phyloP scores from a whole-genome alignment of 2,113 vertebrate species.

The Gallinago media region DNA sequence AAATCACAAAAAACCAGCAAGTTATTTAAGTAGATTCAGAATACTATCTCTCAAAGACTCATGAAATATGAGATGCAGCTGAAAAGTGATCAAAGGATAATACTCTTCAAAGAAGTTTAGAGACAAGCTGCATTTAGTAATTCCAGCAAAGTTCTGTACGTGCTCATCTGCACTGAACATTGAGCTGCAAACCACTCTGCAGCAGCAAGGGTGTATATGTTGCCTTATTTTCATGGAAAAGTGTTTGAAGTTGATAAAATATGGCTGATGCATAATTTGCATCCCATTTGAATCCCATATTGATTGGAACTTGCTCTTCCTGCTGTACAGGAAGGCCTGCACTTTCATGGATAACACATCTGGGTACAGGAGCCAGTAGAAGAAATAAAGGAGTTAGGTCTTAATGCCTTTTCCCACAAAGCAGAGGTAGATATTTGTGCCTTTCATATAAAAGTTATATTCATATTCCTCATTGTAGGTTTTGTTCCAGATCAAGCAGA shows the following conservation, averaged over 20 bases:
- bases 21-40: slow-evolving; percentile 68
- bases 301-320: slow-evolving; percentile 2
- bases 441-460: background rate
- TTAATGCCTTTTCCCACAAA: background rate
- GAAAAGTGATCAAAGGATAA: slow-evolving; percentile 72
- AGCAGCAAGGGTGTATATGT: background rate
- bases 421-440: background rate
- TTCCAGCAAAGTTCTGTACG: slow-evolving; percentile 1
- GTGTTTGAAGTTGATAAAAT: slow-evolving; percentile 50
- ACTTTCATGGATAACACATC: background rate
- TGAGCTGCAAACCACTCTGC: slow-evolving; percentile 13
- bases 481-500: background rate
- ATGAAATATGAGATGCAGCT: slow-evolving; percentile 57
- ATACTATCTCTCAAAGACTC: slow-evolving; percentile 38
- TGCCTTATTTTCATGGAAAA: slow-evolving; percentile 57
- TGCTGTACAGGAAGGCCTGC: background rate
- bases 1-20: slow-evolving; percentile 73
- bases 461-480: background rate
- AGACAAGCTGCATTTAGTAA: slow-evolving; percentile 24
- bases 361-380: background rate
- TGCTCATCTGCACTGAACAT: background rate
- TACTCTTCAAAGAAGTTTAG: slow-evolving; percentile 53
- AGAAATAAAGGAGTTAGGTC: background rate
- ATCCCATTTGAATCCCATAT: background rate
- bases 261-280: slow-evolving; percentile 21